These are phyloP conservation scores for Panorpa germanica DNA, from an alignment of 2,888 invertebrate genomes.

Conservation along the genomic window DNA sequence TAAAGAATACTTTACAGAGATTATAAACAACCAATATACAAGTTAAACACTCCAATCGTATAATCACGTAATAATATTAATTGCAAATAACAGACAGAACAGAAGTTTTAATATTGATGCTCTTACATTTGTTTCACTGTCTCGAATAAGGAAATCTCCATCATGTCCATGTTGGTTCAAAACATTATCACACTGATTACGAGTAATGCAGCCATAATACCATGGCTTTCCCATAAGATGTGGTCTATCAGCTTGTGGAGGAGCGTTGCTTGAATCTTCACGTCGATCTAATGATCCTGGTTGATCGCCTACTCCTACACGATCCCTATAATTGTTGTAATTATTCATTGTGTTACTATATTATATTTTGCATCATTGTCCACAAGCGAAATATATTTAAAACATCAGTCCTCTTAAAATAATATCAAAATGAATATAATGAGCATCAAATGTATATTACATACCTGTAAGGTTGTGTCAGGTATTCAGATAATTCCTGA, in stretches of 20 bases:
- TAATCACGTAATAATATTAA: conserved; percentile 4
- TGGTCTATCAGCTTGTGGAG: conserved; percentile 33
- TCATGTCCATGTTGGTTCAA: conserved; percentile 90
- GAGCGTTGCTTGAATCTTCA: conserved; percentile 22
- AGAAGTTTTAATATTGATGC: conserved; percentile 7
- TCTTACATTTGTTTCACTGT: conserved; percentile 97
- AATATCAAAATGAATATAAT: not conserved
- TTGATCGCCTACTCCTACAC: conserved; percentile 23
- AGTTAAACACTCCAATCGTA: not conserved
- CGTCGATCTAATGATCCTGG: conserved; percentile 32
- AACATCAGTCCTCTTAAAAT: too few relatives aligned
- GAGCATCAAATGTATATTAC: conserved; percentile 10
- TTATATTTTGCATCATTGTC: too few relatives aligned
- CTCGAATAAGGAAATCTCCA: conserved; percentile 96
- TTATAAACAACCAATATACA: conserved; percentile 3
- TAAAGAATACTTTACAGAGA: not conserved
- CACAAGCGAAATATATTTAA: too few relatives aligned
- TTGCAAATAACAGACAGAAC: conserved; percentile 2
- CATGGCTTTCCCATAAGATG: conserved; percentile 71
- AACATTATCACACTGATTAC: conserved; percentile 90
- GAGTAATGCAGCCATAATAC: conserved; percentile 94
- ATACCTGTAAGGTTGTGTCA: conserved; percentile 65
- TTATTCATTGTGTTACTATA: too few relatives aligned
- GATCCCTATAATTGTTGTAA: too few relatives aligned
- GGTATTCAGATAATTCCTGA: conserved; percentile 78